Conservation (phyloP, 2,888 invertebrate species). For the Galerucella pusilla region DNA sequence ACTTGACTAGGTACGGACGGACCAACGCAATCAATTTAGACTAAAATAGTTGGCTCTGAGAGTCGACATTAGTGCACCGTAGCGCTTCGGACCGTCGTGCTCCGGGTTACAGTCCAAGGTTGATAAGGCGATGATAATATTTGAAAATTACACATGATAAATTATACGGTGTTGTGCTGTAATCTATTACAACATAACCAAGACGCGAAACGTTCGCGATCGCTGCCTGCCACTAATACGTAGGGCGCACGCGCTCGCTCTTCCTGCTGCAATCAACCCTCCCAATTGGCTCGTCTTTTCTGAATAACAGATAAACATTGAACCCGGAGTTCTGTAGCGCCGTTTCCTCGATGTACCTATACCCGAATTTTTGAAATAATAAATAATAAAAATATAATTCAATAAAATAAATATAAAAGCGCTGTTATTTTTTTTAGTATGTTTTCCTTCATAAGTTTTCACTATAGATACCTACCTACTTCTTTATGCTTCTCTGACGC, state of each 20-base stretch:
- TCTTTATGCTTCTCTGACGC: background rate
- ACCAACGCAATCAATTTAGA: constrained; percentile 63
- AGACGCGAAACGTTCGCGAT: constrained; percentile 43
- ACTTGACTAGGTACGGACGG: constrained; percentile 42
- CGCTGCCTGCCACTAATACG: constrained; percentile 38
- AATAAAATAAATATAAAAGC: background rate
- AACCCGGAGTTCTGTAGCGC: background rate
- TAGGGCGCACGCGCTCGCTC: constrained; percentile 48
- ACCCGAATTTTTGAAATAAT: background rate
- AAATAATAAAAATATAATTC: background rate
- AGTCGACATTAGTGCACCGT: constrained; percentile 63
- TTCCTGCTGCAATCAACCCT: constrained; percentile 42
- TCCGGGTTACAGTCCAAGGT: constrained; percentile 64
- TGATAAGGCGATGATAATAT: constrained; percentile 58
- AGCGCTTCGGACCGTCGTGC: constrained; percentile 56
- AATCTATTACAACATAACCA: constrained; percentile 60
- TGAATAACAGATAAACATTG: constrained; percentile 1
- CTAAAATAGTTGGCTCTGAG: constrained; percentile 63
- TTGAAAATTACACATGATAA: constrained; percentile 57
- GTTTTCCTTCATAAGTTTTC: no score
- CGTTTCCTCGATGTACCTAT: background rate
- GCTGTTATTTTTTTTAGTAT: no score
- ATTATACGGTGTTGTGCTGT: constrained; percentile 54
- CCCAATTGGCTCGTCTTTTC: constrained; percentile 12
- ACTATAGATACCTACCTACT: no score